Evolutionary conservation across 2,888 invertebrate genomes (phyloP).

Genomic region (Latrodectus hesperus): DNA sequence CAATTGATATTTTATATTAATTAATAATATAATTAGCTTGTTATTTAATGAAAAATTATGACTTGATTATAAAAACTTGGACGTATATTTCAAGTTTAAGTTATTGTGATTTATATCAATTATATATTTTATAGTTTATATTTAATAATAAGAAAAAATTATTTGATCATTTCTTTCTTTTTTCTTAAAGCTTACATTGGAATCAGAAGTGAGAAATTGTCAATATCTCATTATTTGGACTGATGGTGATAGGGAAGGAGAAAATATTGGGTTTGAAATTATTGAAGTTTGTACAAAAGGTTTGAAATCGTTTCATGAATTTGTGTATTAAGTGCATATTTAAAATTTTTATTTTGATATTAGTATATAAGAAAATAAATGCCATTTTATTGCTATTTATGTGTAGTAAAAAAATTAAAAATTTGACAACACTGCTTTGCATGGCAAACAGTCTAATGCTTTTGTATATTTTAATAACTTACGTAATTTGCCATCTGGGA

Average conservation of each 20-base stretch:
- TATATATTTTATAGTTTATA: too few species aligned
- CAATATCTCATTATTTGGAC: slow-evolving; percentile 94
- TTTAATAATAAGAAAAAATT: too few species aligned
- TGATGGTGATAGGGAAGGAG: slow-evolving; percentile 99
- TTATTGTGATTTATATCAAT: too few species aligned
- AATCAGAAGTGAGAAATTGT: slow-evolving; percentile 76
- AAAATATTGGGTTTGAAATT: slow-evolving; percentile 98
- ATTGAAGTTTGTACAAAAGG: slow-evolving; percentile 88
- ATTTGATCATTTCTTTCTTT: background rate
- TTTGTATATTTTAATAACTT: too few species aligned
- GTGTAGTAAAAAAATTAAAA: too few species aligned
- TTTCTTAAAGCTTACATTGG: slow-evolving; percentile 74
- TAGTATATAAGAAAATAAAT: too few species aligned
- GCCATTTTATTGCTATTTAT: too few species aligned
- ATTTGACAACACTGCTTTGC: too few species aligned
- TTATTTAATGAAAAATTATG: background rate
- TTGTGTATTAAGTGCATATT: background rate
- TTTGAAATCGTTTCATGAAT: background rate
- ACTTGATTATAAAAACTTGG: background rate
- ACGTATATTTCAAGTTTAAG: too few species aligned
- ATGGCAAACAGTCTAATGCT: too few species aligned
- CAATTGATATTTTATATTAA: background rate
- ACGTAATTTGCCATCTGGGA: too few species aligned
- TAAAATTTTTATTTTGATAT: background rate
- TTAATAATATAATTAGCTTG: background rate